Conservation (phyloP, 2,113 vertebrate genomes). For the Todiramphus chloris region DNA sequence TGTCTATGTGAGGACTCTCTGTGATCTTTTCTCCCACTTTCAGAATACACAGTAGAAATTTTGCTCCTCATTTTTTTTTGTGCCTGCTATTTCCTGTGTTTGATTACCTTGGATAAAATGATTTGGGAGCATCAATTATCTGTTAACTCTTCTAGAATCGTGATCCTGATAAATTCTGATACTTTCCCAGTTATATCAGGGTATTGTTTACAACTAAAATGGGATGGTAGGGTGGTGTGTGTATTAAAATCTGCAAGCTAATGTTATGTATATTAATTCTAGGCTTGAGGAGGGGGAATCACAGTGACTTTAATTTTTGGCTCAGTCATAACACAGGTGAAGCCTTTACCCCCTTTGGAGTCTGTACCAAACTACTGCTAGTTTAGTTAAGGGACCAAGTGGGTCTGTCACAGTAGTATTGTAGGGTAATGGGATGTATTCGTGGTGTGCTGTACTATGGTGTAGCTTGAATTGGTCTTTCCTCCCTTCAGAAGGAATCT, state of each 20-base stretch:
- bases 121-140: not conserved
- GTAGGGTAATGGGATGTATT: not conserved
- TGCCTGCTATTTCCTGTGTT: not conserved
- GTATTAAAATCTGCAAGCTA: not conserved
- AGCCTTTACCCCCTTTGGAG: not conserved
- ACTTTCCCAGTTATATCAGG: not conserved
- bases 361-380: not conserved
- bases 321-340: not conserved
- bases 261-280: not conserved
- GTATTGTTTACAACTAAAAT: not conserved
- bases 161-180: not conserved
- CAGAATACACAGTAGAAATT: not conserved
- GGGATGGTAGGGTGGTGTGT: not conserved
- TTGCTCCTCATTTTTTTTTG: not conserved
- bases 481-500: not conserved
- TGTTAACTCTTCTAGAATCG: not conserved
- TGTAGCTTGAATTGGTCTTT: not conserved
- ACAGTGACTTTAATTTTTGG: not conserved
- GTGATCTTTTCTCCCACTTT: not conserved
- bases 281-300: not conserved
- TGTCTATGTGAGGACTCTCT: not conserved
- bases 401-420: not conserved
- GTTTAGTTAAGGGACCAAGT: not conserved
- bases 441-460: not conserved
- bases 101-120: not conserved